phyloP scores from a whole-genome alignment of 2,797 vertebrate species.

The Pelobates cultripes region DNA sequence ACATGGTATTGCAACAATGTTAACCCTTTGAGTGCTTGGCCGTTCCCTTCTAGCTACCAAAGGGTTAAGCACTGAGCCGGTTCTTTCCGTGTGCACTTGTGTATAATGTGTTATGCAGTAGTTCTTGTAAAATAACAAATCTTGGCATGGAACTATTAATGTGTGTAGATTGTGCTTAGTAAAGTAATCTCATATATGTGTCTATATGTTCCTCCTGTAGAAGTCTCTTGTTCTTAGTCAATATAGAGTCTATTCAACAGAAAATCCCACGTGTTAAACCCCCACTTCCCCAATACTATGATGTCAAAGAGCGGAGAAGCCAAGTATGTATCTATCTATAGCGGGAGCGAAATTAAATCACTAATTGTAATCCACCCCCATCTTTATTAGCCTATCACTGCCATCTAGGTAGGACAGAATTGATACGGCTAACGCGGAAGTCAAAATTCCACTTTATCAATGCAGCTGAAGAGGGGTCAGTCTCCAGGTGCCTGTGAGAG shows the following conservation, averaged over 20 bases:
- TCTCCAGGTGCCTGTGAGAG: too few relatives aligned
- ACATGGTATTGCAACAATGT: not conserved
- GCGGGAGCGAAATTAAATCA: too few relatives aligned
- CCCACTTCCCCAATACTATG: too few relatives aligned
- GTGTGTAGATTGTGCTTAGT: slow-evolving; percentile 46
- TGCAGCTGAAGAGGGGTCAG: too few relatives aligned
- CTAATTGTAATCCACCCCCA: too few relatives aligned
- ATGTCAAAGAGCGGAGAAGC: too few relatives aligned
- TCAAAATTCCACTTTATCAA: too few relatives aligned
- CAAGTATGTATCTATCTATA: too few relatives aligned
- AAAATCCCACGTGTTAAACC: not conserved
- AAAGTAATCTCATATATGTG: slow-evolving; percentile 59
- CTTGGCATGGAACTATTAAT: slow-evolving; percentile 62
- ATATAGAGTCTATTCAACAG: slow-evolving; percentile 51
- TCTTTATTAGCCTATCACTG: too few relatives aligned
- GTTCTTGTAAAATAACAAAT: slow-evolving; percentile 63
- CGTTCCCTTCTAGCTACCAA: not conserved
- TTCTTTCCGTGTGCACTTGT: not conserved
- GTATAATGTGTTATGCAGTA: slow-evolving; percentile 33
- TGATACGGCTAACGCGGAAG: too few relatives aligned
- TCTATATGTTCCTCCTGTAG: slow-evolving; percentile 58
- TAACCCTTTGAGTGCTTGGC: not conserved
- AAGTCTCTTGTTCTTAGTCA: slow-evolving; percentile 59
- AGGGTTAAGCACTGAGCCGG: not conserved
- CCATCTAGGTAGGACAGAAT: too few relatives aligned